These are phyloP conservation scores for Hippolais icterina DNA, from an alignment of 2,113 vertebrate genomes.

Conservation along the genomic window DNA sequence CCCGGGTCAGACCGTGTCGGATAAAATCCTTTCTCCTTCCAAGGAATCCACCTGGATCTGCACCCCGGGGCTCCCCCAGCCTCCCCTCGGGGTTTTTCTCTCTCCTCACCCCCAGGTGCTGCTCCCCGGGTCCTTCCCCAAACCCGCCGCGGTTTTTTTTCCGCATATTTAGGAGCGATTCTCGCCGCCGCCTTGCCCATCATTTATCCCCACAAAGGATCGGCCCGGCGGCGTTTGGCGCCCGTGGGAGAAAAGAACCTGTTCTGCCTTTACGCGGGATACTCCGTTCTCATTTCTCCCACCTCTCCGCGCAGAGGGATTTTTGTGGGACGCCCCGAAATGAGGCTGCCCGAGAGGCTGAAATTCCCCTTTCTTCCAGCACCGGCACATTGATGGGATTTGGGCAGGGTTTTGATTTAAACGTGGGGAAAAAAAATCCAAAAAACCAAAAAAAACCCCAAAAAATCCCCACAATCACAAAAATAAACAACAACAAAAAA, in stretches of 20 bases:
- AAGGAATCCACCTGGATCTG: not conserved
- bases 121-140: not conserved
- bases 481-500: not conserved
- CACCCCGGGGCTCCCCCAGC: fast-evolving
- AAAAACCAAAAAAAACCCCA: not conserved
- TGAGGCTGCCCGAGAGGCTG: fast-evolving
- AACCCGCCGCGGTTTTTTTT: not conserved
- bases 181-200: not conserved
- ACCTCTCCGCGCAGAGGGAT: not conserved
- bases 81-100: fast-evolving
- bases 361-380: not conserved
- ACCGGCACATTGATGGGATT: fast-evolving
- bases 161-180: fast-evolving
- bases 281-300: not conserved
- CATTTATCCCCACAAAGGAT: fast-evolving
- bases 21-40: not conserved
- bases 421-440: not conserved
- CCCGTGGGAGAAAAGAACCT: not conserved
- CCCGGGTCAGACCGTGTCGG: too few relatives aligned
- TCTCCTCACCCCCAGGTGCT: not conserved
- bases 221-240: fast-evolving
- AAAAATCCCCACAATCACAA: too few relatives aligned
- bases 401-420: not conserved
- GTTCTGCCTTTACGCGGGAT: not conserved
- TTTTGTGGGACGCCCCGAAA: not conserved